Base-by-base conservation (phyloP, 2,113 vertebrate genomes). In the Barbus barbus region DNA sequence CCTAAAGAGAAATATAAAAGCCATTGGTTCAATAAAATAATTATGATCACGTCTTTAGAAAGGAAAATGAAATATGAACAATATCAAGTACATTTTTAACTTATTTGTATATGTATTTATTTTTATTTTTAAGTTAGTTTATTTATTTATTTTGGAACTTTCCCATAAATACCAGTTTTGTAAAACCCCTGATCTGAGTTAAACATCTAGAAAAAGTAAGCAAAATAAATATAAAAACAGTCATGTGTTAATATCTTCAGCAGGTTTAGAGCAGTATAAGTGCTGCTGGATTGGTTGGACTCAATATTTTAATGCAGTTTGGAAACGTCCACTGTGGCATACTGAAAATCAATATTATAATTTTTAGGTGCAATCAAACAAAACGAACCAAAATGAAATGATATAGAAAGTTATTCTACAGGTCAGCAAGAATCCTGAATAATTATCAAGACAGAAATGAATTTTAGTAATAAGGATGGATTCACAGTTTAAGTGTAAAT, bases 341-440 rank as follows among this genome's bases (percentile, higher is more conserved):
- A 80, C 78, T 63, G 78, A 65, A 79, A 79, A 41, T 8, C 38
- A 61, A 60, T 22, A 48, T n/a, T n/a, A n/a, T n/a, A n/a, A n/a
- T n/a, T n/a, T n/a, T n/a, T n/a, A n/a, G n/a, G n/a, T n/a, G n/a
- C n/a, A n/a, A n/a, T n/a, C n/a, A n/a, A n/a, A n/a, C n/a, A 13
- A 46, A 46, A 13, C 13, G 13, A 3, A 46, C 3, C 12, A 28
- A 76, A 9, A 16, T 28, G 0, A 0, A 3, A 1, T 13, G 4
- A 16, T 72, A 16, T 1, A 6, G 12, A 22, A 78, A 0, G 0
- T 0, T n/a, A 60, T 60, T 65, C 14, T 31, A 53, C 6, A 8
- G 2, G 13, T 14, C 24, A 3, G 24, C 60, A 63, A 7, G 5
- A 63, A 63, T 63, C 38, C 8, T 41, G 0, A 5, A 44, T 11